A percentile compares a stretch with the other conserved stretches of the same genome.
Evolutionary conservation across 2,113 vertebrate genomes (phyloP).

Genomic region (Todiramphus saurophagus): DNA sequence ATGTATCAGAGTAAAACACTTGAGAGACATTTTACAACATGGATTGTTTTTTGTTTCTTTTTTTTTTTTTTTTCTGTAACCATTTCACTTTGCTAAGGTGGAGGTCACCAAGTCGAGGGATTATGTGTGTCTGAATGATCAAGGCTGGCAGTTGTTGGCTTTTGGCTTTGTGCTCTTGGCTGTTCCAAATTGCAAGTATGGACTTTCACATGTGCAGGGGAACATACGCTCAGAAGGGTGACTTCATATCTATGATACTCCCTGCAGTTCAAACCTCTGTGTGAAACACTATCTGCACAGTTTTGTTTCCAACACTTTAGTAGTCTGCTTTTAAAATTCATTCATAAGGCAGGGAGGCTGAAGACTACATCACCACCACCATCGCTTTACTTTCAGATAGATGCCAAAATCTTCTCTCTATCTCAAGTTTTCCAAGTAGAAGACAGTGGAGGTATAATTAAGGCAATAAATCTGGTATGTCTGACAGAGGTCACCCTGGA

Average conservation of each 20-base stretch:
- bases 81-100: neutral
- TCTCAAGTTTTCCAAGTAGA: conserved; percentile 89
- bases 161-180: neutral
- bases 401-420: conserved; percentile 86
- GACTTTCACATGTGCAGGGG: neutral
- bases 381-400: conserved; percentile 85
- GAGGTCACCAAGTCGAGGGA: neutral
- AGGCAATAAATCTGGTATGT: conserved; percentile 91
- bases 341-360: neutral
- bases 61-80: neutral
- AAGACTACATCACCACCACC: neutral
- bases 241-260: neutral
- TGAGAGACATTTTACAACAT: neutral
- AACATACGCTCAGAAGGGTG: neutral
- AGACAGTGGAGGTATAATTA: conserved; percentile 85
- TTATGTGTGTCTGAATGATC: neutral
- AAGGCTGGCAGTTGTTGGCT: neutral
- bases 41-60: neutral
- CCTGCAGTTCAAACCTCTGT: neutral
- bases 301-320: neutral
- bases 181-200: neutral
- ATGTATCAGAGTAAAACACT: neutral
- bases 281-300: neutral
- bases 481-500: conserved; percentile 84
- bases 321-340: neutral